These are phyloP conservation scores for Probosciger aterrimus DNA, from an alignment of 2,113 vertebrate genomes.

Conservation along the genomic window DNA sequence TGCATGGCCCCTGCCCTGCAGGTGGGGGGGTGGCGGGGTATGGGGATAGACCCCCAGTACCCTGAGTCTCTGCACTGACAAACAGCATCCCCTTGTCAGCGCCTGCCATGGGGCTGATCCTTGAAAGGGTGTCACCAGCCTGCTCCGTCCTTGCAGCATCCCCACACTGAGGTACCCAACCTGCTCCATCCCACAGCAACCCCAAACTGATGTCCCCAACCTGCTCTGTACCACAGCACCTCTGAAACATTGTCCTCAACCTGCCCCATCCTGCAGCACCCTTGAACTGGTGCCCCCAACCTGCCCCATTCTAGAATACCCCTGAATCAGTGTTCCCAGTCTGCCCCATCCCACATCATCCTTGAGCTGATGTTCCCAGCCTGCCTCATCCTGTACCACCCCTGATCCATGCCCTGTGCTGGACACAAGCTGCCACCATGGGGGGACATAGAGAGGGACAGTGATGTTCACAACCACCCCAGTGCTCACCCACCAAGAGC, in stretches of 20 bases:
- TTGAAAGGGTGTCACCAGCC: neutral
- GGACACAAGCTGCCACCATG: accelerated
- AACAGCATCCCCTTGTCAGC: neutral
- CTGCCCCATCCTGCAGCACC: accelerated
- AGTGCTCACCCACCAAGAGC: neutral
- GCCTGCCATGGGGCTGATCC: neutral
- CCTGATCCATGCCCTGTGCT: neutral
- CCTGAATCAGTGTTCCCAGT: accelerated
- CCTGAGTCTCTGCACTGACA: neutral
- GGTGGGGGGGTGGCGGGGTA: neutral
- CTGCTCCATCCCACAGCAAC: too few species aligned
- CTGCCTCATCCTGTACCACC: neutral
- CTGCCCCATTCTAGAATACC: accelerated
- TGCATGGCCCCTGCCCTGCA: neutral
- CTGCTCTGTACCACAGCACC: neutral
- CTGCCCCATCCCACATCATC: neutral
- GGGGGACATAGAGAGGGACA: neutral
- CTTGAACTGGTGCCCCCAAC: accelerated
- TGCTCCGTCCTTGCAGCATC: neutral
- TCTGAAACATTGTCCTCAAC: neutral
- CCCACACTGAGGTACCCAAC: accelerated
- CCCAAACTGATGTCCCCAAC: neutral
- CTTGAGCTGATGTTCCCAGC: neutral
- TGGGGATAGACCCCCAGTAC: neutral
- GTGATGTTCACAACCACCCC: neutral